Evolutionary conservation across 1,140 invertebrate genomes (phyloP), one percentile per base, ranked within the genome.

Genomic region (Drosophila jambulina): DNA sequence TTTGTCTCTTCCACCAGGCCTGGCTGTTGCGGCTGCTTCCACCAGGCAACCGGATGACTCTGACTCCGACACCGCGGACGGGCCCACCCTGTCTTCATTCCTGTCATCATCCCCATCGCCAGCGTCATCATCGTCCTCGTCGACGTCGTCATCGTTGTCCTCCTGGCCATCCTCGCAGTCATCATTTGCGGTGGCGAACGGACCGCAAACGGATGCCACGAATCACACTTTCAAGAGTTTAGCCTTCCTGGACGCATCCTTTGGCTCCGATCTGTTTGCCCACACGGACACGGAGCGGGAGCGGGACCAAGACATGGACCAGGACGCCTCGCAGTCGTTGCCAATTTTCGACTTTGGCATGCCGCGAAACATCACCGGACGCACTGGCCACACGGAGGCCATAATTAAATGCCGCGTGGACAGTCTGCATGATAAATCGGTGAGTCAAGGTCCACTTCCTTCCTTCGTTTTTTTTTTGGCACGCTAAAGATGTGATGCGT

Each of bases 321-420:
- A 43, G 23, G 75, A 82, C 17, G 23, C 65, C n/a, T 21, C 57
- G 32, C 75, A 91, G 42, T 75, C 75, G 34, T 49, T 91, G 84
- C 90, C 90, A 83, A 79, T 90, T 80, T 97, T 97, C 93, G 96
- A 97, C 93, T 95, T 95, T 93, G 96, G 96, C 88, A 96, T 97
- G 74, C 94, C 96, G 45, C 94, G 96, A 46, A 97, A 97, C 93
- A 96, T 97, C 70, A 97, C 96, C 42, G 96, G 96, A 21, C 95
- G 96, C 70, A 96, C 97, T 56, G 96, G 96, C 25, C 96, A 97
- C 92, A 96, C 96, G 63, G 96, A 96, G 49, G 96, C 96, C 40
- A 97, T 97, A 93, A 94, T 97, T 82, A 96, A 97, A 93, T 97
- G 97, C 93, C 94, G 96, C 82, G 96, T 97, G 79, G 95, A 97